A percentile compares a stretch with the other conserved stretches of the same genome.
Evolutionary conservation across 2,797 vertebrate genomes (phyloP).

Genomic region (Myiotriccus ornatus): DNA sequence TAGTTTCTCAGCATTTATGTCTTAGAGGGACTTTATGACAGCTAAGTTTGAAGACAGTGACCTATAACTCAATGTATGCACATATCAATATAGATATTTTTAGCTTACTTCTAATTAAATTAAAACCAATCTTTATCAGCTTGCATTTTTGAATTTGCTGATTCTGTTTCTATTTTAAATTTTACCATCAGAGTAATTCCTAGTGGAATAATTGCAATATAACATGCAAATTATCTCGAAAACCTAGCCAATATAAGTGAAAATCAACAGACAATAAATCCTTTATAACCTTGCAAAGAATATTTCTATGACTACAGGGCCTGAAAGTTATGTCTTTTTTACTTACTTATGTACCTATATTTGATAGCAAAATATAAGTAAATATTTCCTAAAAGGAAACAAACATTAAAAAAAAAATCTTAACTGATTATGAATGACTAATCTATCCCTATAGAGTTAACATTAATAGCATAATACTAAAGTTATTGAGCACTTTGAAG

Average conservation of each 20-base stretch:
- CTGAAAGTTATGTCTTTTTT: neutral
- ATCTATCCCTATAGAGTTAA: neutral
- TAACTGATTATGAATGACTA: neutral
- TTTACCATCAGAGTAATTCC: slow-evolving; percentile 33
- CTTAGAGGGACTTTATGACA: neutral
- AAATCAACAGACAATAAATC: neutral
- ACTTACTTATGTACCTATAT: neutral
- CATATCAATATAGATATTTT: slow-evolving; percentile 17
- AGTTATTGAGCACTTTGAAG: slow-evolving; percentile 9
- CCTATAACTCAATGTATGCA: neutral
- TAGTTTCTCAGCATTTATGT: neutral
- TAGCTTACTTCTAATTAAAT: slow-evolving; percentile 17
- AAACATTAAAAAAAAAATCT: neutral
- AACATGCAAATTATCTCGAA: neutral
- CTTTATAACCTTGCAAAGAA: neutral
- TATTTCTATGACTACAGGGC: neutral
- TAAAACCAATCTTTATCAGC: neutral
- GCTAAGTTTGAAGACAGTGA: neutral
- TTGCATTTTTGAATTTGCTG: slow-evolving; percentile 21
- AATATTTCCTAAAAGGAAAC: neutral
- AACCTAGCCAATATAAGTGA: neutral
- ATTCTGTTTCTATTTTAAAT: slow-evolving; percentile 25
- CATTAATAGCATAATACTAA: neutral
- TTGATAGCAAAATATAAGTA: neutral
- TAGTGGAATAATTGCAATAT: neutral